Evolutionary conservation across 2,888 invertebrate genomes (phyloP), one percentile per base, ranked within the genome.

Genomic region (Prosopocoilus inquinatus): DNA sequence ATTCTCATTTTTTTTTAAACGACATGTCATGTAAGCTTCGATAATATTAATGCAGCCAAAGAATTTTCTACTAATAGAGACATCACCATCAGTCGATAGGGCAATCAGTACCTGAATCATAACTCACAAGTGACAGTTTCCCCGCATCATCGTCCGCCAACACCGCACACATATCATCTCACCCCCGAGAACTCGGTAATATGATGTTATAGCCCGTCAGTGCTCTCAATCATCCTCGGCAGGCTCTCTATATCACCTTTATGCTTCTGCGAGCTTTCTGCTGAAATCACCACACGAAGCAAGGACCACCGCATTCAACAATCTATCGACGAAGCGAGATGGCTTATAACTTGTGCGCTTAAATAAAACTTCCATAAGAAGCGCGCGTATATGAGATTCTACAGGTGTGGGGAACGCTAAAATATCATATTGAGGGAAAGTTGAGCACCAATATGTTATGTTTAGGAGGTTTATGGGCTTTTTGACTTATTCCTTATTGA

Each of bases 121-220:
- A 64, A 64, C 58, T 64, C 60, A 64, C 59, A 46, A 49, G 56
- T 62, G 64, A 62, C 65, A 67, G 68, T 67, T 69, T 71, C 70
- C 72, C 72, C 69, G 62, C 65, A 70, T 69, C 67, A 69, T 71
- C 68, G 67, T 64, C 64, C 67, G 65, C 70, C 67, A 70, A 70
- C 70, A 71, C 59, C 58, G 69, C 70, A 64, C 74, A 75, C 74
- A 75, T 74, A 75, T 75, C 74, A 75, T 74, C 70, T 74, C 69
- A 65, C 70, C 73, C 71, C 64, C 68, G 64, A 68, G 69, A 64
- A 35, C 70, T 58, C 67, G 66, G 65, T 76, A 76, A 77, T 76
- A 75, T 76, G 75, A 76, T 76, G 75, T 76, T 77, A 77, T 76
- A 75, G 75, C 75, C 74, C 73, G 74, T 74, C 73, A 72, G 70